These are phyloP conservation scores for Sebastes matsubarae DNA, from an alignment of 2,797 vertebrate genomes.

Conservation along the genomic window DNA sequence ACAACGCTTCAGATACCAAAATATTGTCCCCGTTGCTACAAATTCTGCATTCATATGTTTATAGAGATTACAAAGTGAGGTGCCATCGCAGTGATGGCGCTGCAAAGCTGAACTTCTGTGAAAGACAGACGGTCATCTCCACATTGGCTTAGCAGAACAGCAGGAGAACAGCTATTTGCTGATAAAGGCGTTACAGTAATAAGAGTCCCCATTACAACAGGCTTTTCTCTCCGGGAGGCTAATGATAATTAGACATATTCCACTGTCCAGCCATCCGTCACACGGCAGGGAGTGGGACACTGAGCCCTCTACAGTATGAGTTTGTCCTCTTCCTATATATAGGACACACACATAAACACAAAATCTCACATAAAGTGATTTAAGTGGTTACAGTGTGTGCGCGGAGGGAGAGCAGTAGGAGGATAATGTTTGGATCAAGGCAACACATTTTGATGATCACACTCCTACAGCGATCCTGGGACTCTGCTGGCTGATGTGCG, in stretches of 20 bases:
- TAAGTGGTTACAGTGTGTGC: slow-evolving; percentile 1
- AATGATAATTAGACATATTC: slow-evolving; percentile 71
- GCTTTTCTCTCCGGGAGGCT: slow-evolving; percentile 66
- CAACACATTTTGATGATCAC: slow-evolving; percentile 45
- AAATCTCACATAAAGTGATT: slow-evolving; percentile 22
- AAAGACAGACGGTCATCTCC: slow-evolving; percentile 39
- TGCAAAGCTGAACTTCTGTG: background rate
- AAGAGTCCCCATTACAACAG: slow-evolving; percentile 60
- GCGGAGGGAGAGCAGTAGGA: background rate
- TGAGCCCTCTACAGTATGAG: slow-evolving; percentile 6
- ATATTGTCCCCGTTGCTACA: no score
- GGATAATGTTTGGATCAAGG: slow-evolving; percentile 34
- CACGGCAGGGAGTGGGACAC: slow-evolving; percentile 57
- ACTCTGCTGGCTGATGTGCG: slow-evolving; percentile 22
- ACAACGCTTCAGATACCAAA: no score
- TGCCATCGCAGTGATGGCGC: background rate
- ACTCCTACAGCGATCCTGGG: background rate
- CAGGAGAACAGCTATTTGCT: slow-evolving; percentile 52
- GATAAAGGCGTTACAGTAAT: slow-evolving; percentile 61
- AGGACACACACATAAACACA: slow-evolving; percentile 8
- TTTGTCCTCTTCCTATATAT: slow-evolving; percentile 11
- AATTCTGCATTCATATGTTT: no score
- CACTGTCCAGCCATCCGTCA: slow-evolving; percentile 71
- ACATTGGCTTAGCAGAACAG: slow-evolving; percentile 40
- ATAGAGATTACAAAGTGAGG: background rate